These are phyloP conservation scores for Alsophila aescularia DNA, from an alignment of 2,888 invertebrate genomes.

Conservation along the genomic window DNA sequence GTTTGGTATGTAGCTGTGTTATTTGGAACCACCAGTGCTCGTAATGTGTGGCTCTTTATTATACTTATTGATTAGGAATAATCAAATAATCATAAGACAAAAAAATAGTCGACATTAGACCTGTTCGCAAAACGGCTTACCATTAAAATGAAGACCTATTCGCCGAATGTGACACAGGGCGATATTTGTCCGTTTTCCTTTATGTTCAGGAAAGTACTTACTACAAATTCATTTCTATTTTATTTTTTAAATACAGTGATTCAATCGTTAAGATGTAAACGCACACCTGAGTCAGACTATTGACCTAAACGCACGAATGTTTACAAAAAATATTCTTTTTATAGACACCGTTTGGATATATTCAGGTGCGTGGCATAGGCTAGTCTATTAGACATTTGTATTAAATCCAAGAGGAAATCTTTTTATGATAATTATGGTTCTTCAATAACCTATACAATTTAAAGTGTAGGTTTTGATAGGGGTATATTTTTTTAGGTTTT, in stretches of 20 bases:
- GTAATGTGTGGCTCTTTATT: no score
- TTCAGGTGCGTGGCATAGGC: slow-evolving; percentile 17
- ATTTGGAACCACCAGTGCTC: no score
- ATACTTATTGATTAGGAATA: no score
- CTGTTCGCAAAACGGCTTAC: no score
- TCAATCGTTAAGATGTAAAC: slow-evolving; percentile 19
- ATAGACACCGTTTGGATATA: slow-evolving; percentile 37
- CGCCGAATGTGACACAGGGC: no score
- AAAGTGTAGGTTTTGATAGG: not conserved
- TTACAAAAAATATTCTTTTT: slow-evolving; percentile 39
- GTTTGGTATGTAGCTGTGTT: no score
- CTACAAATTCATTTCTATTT: not conserved
- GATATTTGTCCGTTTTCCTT: no score
- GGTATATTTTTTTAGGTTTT: slow-evolving; percentile 8
- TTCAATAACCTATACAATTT: slow-evolving; percentile 7
- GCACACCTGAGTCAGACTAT: slow-evolving; percentile 43
- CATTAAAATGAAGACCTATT: no score
- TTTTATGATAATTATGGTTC: slow-evolving; percentile 4
- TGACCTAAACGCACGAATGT: slow-evolving; percentile 42
- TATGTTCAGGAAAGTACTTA: no score
- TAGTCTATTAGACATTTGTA: slow-evolving; percentile 1
- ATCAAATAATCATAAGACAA: no score
- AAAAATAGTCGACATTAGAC: no score
- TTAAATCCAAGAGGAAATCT: slow-evolving; percentile 19
- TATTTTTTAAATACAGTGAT: not conserved